Evolutionary conservation across 1,140 invertebrate species (phyloP).

Genomic region (Anastrepha obliqua): DNA sequence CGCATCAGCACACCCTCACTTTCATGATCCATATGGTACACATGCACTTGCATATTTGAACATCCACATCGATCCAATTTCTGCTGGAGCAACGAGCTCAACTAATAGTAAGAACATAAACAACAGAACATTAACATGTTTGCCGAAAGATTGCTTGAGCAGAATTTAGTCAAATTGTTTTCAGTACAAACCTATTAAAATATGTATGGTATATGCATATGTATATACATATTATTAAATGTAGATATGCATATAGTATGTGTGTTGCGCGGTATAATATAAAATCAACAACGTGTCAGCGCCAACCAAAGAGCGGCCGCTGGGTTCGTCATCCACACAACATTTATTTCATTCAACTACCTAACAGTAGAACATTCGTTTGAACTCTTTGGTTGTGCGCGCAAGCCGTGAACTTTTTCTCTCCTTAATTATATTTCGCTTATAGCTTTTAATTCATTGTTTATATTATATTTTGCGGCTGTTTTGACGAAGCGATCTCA

Average conservation of each 20-base stretch:
- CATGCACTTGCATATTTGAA: no score
- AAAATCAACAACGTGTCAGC: background rate
- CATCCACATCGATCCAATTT: no score
- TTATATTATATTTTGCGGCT: background rate
- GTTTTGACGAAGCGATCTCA: background rate
- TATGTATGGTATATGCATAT: background rate
- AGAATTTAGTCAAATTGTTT: background rate
- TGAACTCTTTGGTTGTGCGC: background rate
- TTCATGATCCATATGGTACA: no score
- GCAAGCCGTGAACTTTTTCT: background rate
- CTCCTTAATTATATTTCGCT: background rate
- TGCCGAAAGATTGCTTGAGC: background rate
- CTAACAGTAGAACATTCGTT: constrained; percentile 9
- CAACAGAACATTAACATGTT: background rate
- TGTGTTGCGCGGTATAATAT: background rate
- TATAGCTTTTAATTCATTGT: background rate
- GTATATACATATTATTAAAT: background rate
- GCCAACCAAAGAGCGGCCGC: constrained; percentile 17
- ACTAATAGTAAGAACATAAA: background rate
- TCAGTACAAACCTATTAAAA: background rate
- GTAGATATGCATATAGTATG: background rate
- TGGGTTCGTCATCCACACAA: background rate
- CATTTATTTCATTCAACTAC: constrained; percentile 15
- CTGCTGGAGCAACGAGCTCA: background rate
- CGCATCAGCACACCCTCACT: no score